Base-by-base conservation (phyloP, 2,113 vertebrate species). In the Hypomesus transpacificus region DNA sequence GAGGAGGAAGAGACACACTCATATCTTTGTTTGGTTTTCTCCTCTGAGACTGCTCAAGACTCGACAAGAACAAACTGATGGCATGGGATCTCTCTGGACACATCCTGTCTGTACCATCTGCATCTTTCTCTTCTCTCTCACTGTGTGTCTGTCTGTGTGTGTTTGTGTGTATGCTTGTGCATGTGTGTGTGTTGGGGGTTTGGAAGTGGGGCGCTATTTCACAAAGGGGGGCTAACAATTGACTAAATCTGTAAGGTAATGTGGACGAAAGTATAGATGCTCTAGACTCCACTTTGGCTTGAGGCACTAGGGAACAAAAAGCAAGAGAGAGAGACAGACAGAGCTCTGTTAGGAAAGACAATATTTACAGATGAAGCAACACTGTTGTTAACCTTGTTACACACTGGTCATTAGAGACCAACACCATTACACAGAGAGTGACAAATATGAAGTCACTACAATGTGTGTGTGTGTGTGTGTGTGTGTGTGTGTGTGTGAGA, bases 171-270 rank as follows among this genome's bases (percentile, higher is more conserved):
- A 1, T 60, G 6, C 7, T 2, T 60, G 6, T 60, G n/a, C 21
- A 18, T 60, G 4, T 60, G 58, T 60, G 11, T 60, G n/a, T 60
- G 58, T 60, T 2, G 76, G 76, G 79, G 76, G 69, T 69, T 46
- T 6, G 9, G 39, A 46, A 46, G 39, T 6, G 7, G 76, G 76
- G 70, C 72, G 84, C 60, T 66, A 80, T 78, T 79, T 79, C 85
- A 84, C 82, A 75, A 68, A 73, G 80, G 76, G 80, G 84, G 82
- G 85, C 85, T 11, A 78, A 80, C 88, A 85, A 88, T 88, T 88
- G 88, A 89, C 80, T 85, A 81, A 88, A 75, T 86, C 9, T 76
- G 73, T 81, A 86, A 88, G 84, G 87, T 90, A 88, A 87, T 88
- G 85, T 87, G 39, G 39, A 46, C 9, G 80, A 85, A 87, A 87